Evolutionary conservation across 2,888 invertebrate species (phyloP).

Genomic region (Amblyteles armatorius): DNA sequence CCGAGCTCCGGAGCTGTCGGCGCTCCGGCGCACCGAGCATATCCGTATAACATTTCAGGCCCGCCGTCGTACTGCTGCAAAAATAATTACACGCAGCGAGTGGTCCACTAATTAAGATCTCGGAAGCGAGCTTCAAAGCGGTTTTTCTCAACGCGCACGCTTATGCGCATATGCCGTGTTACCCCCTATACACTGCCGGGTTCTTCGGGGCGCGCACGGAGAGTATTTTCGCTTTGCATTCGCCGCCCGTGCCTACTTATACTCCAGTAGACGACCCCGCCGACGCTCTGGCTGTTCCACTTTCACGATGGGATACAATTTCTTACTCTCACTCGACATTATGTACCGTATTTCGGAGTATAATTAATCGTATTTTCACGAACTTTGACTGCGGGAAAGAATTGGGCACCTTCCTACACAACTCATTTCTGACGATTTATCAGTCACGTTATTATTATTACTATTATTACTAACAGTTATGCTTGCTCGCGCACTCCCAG

Average conservation of each 20-base stretch:
- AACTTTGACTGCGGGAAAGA: not conserved
- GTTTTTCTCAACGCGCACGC: slow-evolving; percentile 64
- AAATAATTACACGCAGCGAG: slow-evolving; percentile 71
- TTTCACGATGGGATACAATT: slow-evolving; percentile 37
- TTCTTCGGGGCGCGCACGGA: slow-evolving; percentile 37
- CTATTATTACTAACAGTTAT: too few relatives aligned
- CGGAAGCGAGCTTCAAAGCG: slow-evolving; percentile 69
- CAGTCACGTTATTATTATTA: not conserved
- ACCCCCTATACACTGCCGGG: slow-evolving; percentile 26
- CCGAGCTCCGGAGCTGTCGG: slow-evolving; percentile 1
- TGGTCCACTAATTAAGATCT: slow-evolving; percentile 75
- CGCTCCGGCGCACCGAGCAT: not conserved
- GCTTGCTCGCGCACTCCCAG: too few relatives aligned
- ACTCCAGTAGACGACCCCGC: slow-evolving; percentile 33
- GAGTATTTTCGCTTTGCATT: slow-evolving; percentile 49
- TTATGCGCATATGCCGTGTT: slow-evolving; percentile 20
- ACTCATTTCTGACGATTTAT: not conserved
- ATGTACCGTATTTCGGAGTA: not conserved
- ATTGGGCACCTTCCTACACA: not conserved
- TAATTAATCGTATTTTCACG: not conserved
- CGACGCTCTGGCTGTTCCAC: slow-evolving; percentile 45
- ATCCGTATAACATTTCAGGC: slow-evolving; percentile 31
- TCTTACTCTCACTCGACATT: not conserved
- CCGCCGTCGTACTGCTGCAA: slow-evolving; percentile 48
- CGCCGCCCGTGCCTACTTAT: slow-evolving; percentile 22